Base-by-base conservation (phyloP, 2,797 vertebrate species). In the Rhinella marina region DNA sequence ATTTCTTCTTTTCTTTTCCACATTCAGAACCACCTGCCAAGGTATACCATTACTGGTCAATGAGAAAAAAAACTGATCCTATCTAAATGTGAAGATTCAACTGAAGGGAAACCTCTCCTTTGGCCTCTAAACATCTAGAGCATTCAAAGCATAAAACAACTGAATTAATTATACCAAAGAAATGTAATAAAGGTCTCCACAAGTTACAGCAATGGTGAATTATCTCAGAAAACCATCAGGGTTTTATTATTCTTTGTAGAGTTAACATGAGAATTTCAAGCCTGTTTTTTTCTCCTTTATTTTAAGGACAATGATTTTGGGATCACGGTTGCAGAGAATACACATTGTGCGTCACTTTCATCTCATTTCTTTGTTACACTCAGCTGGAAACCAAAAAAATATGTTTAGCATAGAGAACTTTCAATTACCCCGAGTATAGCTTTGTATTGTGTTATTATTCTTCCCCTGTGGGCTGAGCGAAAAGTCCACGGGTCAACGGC, bases 331-430 rank as follows among this genome's bases (percentile, higher is more conserved):
- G 41, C 4, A 76, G 50, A 7, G 50, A 23, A 21, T 11, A 77
- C 50, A 77, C 50, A 52, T n/a, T 23, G 5, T 77, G 50, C 75
- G n/a, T 54, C 50, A 77, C 75, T 77, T 77, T 77, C 75, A 52
- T 77, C 50, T 54, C 12, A 25, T 8, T n/a, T n/a, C 80, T 66
- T 64, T 64, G 80, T 82, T 66, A 25, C 61, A 82, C 80, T 66
- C 80, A 25, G 80, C 59, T 64, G 62, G 32, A 77, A 77, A 54
- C 48, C 41, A 0, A 8, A 77, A 76, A 77, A 77, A 54, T 52
- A 77, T 16, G 50, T 75, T 75, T 75, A 75, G 50, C 9, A 23
- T 76, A 25, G 48, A 76, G 48, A 76, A 25, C n/a, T n/a, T 64
- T 50, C 48, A 66, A 66, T 52, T 52, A 81, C 61, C 80, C 41